Evolutionary conservation across 2,113 vertebrate species (phyloP).

Genomic region (Charadrius vociferus): DNA sequence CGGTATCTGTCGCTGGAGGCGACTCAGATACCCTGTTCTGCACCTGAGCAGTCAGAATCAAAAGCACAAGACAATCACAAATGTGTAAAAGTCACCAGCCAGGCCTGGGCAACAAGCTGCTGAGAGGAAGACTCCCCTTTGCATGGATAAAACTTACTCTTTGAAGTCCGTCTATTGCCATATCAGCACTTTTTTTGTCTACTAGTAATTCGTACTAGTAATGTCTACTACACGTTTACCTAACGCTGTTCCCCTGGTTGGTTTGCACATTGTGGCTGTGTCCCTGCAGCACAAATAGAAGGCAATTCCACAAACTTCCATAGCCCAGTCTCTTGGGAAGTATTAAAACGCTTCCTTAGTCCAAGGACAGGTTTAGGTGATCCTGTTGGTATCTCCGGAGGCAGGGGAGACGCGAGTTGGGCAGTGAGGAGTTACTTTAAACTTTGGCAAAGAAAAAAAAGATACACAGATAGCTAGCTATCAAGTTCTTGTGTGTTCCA

Average conservation of each 20-base stretch:
- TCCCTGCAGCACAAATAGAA: slow-evolving; percentile 44
- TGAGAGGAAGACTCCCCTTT: background rate
- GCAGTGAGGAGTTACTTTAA: slow-evolving; percentile 68
- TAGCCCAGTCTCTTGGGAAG: slow-evolving; percentile 36
- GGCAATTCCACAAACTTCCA: slow-evolving; percentile 33
- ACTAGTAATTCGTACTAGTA: background rate
- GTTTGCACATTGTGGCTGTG: background rate
- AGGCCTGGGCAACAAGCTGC: background rate
- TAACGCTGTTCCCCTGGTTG: slow-evolving; percentile 5
- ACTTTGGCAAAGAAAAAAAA: slow-evolving; percentile 79
- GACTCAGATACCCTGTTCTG: background rate
- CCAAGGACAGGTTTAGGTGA: background rate
- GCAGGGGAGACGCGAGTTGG: background rate
- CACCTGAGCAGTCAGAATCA: background rate
- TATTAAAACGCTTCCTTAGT: background rate
- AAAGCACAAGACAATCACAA: background rate
- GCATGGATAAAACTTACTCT: background rate
- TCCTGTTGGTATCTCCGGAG: background rate
- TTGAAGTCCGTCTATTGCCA: slow-evolving; percentile 9
- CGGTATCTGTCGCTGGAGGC: background rate
- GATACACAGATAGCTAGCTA: slow-evolving; percentile 51
- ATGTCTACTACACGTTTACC: background rate
- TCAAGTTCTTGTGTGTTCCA: slow-evolving; percentile 55
- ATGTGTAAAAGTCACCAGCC: background rate
- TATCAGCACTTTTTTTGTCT: slow-evolving; percentile 18